Evolutionary conservation across 2,888 invertebrate genomes (phyloP), one percentile per base, ranked within the genome.

Genomic region (Arenicola marina): DNA sequence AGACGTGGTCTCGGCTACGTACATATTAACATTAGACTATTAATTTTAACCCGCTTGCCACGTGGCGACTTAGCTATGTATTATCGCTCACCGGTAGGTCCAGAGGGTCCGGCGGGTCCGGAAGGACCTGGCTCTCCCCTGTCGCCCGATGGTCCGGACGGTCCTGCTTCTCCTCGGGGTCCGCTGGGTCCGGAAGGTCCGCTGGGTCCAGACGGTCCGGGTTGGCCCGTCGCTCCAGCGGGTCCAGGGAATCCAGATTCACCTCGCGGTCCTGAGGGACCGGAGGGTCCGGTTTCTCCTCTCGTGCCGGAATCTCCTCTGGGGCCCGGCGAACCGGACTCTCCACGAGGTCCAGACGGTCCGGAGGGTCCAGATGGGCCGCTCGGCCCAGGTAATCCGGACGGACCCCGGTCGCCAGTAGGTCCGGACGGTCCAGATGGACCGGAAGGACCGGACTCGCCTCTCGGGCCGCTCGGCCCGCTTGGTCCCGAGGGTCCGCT

Each of bases 371-470:
- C 62, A 29, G 15, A 32, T 28, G 18, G 29, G 32, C 62, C 62
- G 4, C 26, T n/a, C n/a, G n/a, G n/a, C n/a, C n/a, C n/a, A n/a
- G n/a, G n/a, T n/a, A n/a, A n/a, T n/a, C n/a, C n/a, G n/a, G n/a
- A 34, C 21, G 21, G 28, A 26, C 65, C 65, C 44, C 46, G 56
- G n/a, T 29, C 21, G 18, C 67, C 67, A 31, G 29, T 15, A 21
- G 44, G 38, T 2, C 67, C 67, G 24, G 54, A 48, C 38, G 24
- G 24, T 29, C 78, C 78, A 4, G 89, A 85, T 24, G 26, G n/a
- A 29, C 64, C 60, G n/a, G 24, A 28, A 32, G 32, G 45, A 18
- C 64, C 64, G 4, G 53, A 2, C 3, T 31, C 31, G 51, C 60
- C 60, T 24, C 28, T 3, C 55, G 60, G 51, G 38, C 61, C 61